These are phyloP conservation scores for Megalopta genalis DNA, from an alignment of 1,140 invertebrate genomes.

Conservation along the genomic window DNA sequence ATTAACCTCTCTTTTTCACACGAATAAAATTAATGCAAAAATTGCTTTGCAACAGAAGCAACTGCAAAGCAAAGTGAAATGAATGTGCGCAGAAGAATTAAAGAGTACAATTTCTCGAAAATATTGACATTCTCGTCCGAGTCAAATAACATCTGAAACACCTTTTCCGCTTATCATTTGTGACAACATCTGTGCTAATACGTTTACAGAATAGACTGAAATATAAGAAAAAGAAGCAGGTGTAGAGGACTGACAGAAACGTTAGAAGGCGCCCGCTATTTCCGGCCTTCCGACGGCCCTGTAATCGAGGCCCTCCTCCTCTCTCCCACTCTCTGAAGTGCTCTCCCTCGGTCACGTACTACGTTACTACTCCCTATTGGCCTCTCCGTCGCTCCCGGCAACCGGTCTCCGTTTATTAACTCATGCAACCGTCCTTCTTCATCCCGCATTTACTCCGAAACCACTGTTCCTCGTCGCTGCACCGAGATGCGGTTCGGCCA, in stretches of 20 bases:
- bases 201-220: no score
- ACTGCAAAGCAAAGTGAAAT: no score
- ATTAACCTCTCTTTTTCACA: no score
- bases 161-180: no score
- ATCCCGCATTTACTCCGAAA: slow-evolving; percentile 3
- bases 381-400: slow-evolving; percentile 38
- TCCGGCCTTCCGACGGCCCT: slow-evolving; percentile 42
- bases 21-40: no score
- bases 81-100: no score
- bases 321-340: slow-evolving; percentile 24
- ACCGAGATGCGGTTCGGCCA: slow-evolving; percentile 48
- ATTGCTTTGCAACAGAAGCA: no score
- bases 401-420: slow-evolving; percentile 34
- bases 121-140: no score
- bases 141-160: no score
- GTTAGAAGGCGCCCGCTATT: neutral
- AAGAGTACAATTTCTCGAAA: no score
- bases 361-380: slow-evolving; percentile 41
- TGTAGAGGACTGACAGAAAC: neutral
- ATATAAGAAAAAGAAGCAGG: no score
- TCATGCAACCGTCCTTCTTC: slow-evolving; percentile 29
- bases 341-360: slow-evolving; percentile 38
- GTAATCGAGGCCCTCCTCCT: slow-evolving; percentile 22
- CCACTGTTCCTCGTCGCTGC: slow-evolving; percentile 34
- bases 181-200: no score